Conservation (phyloP, 2,888 invertebrate species). For the Anagyrus pseudococci region DNA sequence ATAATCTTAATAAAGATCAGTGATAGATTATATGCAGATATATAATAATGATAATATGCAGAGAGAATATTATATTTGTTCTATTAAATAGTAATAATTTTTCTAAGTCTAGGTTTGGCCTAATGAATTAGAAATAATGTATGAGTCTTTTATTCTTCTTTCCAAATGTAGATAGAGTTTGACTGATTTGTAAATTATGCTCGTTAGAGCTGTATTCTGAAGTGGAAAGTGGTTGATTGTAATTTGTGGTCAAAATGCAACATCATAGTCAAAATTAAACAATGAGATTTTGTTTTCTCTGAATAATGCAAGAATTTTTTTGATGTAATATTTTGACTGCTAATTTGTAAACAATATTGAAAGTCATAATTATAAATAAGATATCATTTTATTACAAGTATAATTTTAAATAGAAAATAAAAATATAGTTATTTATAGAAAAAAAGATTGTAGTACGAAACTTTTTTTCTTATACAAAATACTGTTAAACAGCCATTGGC, state of each 20-base stretch:
- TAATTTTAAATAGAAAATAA: constrained; percentile 57
- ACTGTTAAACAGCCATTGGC: constrained; percentile 84
- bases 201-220: constrained; percentile 32
- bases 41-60: constrained; percentile 23
- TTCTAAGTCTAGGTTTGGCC: background rate
- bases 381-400: constrained; percentile 52
- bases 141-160: background rate
- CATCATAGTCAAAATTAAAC: constrained; percentile 27
- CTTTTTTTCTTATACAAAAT: constrained; percentile 10
- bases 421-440: constrained; percentile 48
- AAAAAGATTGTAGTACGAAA: constrained; percentile 31
- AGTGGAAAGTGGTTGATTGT: constrained; percentile 33
- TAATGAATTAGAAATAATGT: background rate
- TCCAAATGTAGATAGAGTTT: constrained; percentile 12
- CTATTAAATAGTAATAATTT: background rate
- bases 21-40: constrained; percentile 33
- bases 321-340: constrained; percentile 37
- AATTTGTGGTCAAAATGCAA: constrained; percentile 33
- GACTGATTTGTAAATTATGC: constrained; percentile 22
- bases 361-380: constrained; percentile 42
- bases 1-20: constrained; percentile 23
- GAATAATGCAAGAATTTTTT: constrained; percentile 23
- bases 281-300: background rate
- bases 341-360: constrained; percentile 37
- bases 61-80: background rate